Evolutionary conservation across 2,113 vertebrate genomes (phyloP).

Genomic region (Rousettus leschenaultii): DNA sequence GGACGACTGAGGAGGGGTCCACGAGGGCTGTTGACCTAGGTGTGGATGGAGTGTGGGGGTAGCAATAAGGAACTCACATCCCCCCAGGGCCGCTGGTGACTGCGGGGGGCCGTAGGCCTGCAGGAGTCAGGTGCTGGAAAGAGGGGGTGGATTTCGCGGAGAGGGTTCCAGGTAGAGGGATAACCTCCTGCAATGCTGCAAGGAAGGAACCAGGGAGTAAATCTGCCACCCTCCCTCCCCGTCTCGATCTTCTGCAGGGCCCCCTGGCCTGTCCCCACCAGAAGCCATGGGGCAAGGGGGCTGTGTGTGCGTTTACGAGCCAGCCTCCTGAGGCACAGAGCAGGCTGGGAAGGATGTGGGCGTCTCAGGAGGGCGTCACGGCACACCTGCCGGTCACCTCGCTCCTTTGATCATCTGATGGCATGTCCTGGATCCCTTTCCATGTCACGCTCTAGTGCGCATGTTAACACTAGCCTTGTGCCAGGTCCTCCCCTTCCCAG

Average conservation of each 20-base stretch:
- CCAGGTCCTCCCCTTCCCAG: background rate
- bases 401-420: fast-evolving
- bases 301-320: background rate
- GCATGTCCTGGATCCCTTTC: background rate
- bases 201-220: background rate
- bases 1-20: background rate
- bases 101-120: background rate
- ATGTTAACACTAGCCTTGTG: fast-evolving
- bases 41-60: background rate
- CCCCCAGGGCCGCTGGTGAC: background rate
- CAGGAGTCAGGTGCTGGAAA: background rate
- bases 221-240: background rate
- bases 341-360: background rate
- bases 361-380: fast-evolving
- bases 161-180: background rate
- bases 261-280: too few species aligned
- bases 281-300: background rate
- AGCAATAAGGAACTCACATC: background rate
- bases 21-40: background rate
- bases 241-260: background rate
- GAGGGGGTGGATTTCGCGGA: background rate
- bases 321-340: background rate
- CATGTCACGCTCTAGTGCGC: fast-evolving
- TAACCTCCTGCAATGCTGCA: background rate
- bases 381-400: background rate